phyloP scores from a whole-genome alignment of 2,797 vertebrate species.

The Siniperca obscura region DNA sequence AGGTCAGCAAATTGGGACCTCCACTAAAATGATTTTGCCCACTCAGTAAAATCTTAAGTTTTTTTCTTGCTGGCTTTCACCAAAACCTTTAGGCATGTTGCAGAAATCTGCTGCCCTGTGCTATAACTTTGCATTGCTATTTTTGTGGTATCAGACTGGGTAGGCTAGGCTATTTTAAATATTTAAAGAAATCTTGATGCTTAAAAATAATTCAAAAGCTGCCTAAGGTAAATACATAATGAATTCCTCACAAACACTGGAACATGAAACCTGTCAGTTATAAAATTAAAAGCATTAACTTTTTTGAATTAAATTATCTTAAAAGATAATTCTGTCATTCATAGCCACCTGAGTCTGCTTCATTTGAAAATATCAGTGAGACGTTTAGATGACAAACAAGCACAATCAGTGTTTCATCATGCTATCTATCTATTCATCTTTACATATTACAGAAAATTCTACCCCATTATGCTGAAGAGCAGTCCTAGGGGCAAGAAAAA shows the following conservation, averaged over 20 bases:
- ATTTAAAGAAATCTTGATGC: constrained; percentile 6
- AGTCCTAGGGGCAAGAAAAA: background rate
- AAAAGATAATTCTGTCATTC: background rate
- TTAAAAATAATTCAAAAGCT: constrained; percentile 3
- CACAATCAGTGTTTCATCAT: constrained; percentile 10
- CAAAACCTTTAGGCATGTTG: background rate
- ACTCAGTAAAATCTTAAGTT: background rate
- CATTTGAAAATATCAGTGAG: constrained; percentile 9
- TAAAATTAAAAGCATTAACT: constrained; percentile 2
- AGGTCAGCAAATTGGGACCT: background rate
- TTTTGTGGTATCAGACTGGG: constrained; percentile 5
- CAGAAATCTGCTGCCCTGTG: background rate
- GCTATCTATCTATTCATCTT: constrained; percentile 10
- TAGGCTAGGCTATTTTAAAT: background rate
- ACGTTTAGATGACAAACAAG: constrained; percentile 20
- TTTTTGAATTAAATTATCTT: background rate
- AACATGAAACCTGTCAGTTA: background rate
- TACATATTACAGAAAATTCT: constrained; percentile 27
- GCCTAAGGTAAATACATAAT: constrained; percentile 1
- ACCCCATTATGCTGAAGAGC: constrained; percentile 12
- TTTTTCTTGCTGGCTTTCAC: background rate
- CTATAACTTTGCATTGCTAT: background rate
- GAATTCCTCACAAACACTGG: background rate
- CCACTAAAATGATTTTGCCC: background rate
- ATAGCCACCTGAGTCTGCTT: background rate